These are phyloP conservation scores for Spongia lamella DNA, from an alignment of 37 sponge, comb jelly and placozoan species.

Conservation along the genomic window DNA sequence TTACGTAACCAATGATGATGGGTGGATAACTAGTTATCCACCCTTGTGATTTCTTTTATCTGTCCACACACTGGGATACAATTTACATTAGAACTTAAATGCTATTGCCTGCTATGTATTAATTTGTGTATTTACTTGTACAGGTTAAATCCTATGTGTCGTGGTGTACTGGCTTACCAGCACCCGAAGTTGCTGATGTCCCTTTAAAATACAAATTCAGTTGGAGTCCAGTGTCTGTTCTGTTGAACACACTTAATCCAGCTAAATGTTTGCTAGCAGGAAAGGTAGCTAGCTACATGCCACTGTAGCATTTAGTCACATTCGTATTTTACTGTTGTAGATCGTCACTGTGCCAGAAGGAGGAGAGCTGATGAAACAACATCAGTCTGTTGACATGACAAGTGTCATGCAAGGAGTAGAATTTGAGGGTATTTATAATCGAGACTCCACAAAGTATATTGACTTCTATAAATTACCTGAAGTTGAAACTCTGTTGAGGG, in stretches of 20 bases:
- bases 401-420: conserved; percentile 40
- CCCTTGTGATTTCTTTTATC: no score
- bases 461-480: conserved; percentile 75
- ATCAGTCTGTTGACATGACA: neutral
- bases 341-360: neutral
- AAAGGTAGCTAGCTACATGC: conserved; percentile 39
- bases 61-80: no score
- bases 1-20: no score
- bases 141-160: conserved; percentile 75
- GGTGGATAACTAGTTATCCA: no score
- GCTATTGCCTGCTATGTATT: neutral
- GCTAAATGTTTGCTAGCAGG: conserved; percentile 80
- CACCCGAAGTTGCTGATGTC: conserved; percentile 77
- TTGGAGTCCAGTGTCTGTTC: conserved; percentile 87
- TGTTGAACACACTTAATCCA: conserved; percentile 59
- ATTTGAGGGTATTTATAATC: conserved; percentile 85
- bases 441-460: conserved; percentile 79
- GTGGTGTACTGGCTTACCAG: conserved; percentile 93
- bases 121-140: neutral
- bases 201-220: conserved; percentile 97
- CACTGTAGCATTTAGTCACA: neutral
- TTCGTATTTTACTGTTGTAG: neutral
- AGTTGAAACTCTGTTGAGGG: conserved; percentile 76
- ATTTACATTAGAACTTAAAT: no score
- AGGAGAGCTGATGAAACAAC: neutral